Base-by-base conservation (phyloP, 2,113 vertebrate genomes). In the Oxyura jamaicensis region DNA sequence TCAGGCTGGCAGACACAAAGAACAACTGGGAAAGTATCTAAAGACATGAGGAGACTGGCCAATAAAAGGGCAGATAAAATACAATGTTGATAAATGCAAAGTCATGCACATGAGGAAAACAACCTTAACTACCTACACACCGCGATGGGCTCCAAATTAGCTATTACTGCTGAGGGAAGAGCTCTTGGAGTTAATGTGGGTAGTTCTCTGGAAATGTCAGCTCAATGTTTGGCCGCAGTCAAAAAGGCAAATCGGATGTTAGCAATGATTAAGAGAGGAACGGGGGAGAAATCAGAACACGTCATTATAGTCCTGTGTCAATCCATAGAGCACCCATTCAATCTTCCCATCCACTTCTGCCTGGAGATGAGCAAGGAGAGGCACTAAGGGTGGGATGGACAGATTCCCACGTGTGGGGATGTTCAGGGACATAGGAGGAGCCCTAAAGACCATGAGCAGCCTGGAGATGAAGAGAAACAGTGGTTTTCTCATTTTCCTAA, bases 121-220 rank as follows among this genome's bases (percentile, higher is more conserved):
- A 92, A 13, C 91, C 76, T 86, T 29, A 67, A 59, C 76, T 89
- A 66, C 92, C 68, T 77, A 25, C 3, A 1, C 2, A 29, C 68
- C 18, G 5, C 0, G 7, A 72, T 15, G 92, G 76, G 88, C 83
- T 92, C 93, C 92, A 46, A 92, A 81, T 33, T 6, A 29, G 86
- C 86, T 67, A 48, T 73, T 86, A 29, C 82, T 77, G 92, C 85
- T 69, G 33, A 0, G 86, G 59, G 76, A 83, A 50, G 72, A 55
- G 90, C 94, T 86, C 88, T 88, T 67, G 76, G 80, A 90, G 68
- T 13, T 90, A 63, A 86, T 60, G 83, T 55, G 92, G 76, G 88
- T 17, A 81, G 79, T 21, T 83, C 92, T 91, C 68, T 83, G 92
- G 68, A 93, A 96, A 96, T 91, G 94, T 86, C 95, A 97, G 77